A percentile compares a stretch with the other conserved stretches of the same genome.
phyloP scores from a whole-genome alignment of 92 coral and sea anemone genomes.

The Epizoanthus illoricatus region DNA sequence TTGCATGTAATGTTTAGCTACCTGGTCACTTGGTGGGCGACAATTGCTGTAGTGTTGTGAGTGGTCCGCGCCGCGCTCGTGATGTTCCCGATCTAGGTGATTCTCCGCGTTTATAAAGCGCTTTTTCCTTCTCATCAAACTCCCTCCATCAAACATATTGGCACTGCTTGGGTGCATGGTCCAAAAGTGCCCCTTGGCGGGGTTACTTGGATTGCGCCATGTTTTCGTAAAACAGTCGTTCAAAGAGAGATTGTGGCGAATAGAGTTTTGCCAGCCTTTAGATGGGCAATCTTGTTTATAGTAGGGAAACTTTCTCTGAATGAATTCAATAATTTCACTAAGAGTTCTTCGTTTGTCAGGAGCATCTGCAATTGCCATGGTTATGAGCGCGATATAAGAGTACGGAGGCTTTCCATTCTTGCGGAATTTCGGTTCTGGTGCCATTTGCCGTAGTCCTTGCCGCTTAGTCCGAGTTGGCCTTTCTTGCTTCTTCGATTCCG shows the following conservation, averaged over 20 bases:
- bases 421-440: constrained; percentile 15
- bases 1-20: background rate
- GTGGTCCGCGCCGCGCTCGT: too few species aligned
- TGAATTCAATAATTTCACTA: constrained; percentile 76
- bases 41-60: too few species aligned
- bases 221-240: constrained; percentile 95
- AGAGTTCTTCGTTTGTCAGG: constrained; percentile 74
- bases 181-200: constrained; percentile 89
- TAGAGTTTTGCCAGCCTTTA: constrained; percentile 93
- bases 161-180: constrained; percentile 74
- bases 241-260: constrained; percentile 88
- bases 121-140: constrained; percentile 82
- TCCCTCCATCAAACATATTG: constrained; percentile 90
- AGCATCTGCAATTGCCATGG: constrained; percentile 80
- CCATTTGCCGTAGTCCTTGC: background rate
- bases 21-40: too few species aligned
- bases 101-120: constrained; percentile 54
- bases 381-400: constrained; percentile 85
- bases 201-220: constrained; percentile 64
- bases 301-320: constrained; percentile 66
- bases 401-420: constrained; percentile 87
- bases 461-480: background rate
- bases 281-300: constrained; percentile 67
- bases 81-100: background rate
- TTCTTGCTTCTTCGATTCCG: background rate